These are phyloP conservation scores for Eutolmus rufibarbis DNA, from an alignment of 2,888 invertebrate genomes.

Conservation along the genomic window DNA sequence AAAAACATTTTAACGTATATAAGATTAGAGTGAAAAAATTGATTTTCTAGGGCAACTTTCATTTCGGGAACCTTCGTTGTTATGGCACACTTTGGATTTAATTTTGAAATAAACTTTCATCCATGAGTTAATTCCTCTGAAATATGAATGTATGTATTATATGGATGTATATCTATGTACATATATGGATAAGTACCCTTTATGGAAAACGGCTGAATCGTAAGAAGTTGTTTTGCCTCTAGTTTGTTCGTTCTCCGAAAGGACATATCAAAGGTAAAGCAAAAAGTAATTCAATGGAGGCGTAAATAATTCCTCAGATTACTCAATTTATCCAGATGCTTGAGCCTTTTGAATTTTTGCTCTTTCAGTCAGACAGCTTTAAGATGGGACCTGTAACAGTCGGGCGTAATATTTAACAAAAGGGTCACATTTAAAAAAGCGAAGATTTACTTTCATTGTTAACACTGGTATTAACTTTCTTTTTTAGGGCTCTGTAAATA, in stretches of 20 bases:
- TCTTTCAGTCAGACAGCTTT: background rate
- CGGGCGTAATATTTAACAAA: background rate
- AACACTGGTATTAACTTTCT: too few species aligned
- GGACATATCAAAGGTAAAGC: background rate
- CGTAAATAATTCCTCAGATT: too few species aligned
- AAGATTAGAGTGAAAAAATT: background rate
- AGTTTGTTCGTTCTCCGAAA: background rate
- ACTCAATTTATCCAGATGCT: background rate
- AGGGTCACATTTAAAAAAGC: background rate
- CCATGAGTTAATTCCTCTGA: background rate
- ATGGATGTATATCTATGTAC: too few species aligned
- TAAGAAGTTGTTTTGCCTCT: background rate
- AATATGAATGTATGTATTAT: background rate
- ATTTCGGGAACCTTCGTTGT: background rate
- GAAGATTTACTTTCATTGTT: background rate
- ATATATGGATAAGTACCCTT: background rate
- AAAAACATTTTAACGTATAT: background rate
- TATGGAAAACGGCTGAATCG: background rate
- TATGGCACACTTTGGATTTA: background rate
- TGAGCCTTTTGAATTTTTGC: background rate
- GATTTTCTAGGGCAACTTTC: background rate
- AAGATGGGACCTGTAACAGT: background rate
- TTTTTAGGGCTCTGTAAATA: too few species aligned
- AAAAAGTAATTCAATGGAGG: background rate
- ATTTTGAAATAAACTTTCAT: background rate